Base-by-base conservation (phyloP, 2,888 invertebrate genomes). In the Drosophila diplacantha region DNA sequence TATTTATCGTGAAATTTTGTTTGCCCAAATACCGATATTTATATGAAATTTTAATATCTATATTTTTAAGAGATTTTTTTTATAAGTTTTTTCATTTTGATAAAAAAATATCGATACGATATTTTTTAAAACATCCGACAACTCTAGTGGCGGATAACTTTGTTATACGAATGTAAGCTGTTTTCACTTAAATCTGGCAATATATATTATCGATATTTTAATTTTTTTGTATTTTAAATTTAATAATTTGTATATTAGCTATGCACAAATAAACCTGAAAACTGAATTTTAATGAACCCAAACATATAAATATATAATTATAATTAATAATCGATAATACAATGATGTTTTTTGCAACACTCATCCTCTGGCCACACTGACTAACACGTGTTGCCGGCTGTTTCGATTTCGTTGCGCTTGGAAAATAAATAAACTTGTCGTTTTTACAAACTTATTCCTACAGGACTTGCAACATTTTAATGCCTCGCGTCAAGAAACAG, bases 401-500 rank as follows among this genome's bases (percentile, higher is more conserved):
- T 66, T 59, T 50, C 41, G 56, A 46, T 46, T 46, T 31, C 31
- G 18, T 20, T 22, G 22, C 3, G 3, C 14, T 41, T 24, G 53
- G 14, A 52, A 53, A 53, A 60, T 60, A 60, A 34, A 39, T 44
- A 54, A 58, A 50, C 41, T 31, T 39, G 26, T 3, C 5, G 11
- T 58, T 43, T 24, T 29, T 7, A 20, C 20, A 9, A 26, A 51
- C 34, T 31, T 32, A 12, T 14, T 24, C 11, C 20, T 11, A 7
- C 22, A 29, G 11, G 18, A 18, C 18, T 29, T 14, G 5, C 18
- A 50, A 18, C 29, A 39, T 18, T 39, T 8, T 5, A 26, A 44
- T 86, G 85, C 85, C 73, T 9, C 84, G 85, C 41, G 80, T 80
- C 50, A 85, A 84, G 59, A 88, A 88, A 73, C 82, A 81, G 24